A percentile compares a stretch with the other conserved stretches of the same genome.
Conservation (phyloP, 1,140 invertebrate species). For the Lerema accius region DNA sequence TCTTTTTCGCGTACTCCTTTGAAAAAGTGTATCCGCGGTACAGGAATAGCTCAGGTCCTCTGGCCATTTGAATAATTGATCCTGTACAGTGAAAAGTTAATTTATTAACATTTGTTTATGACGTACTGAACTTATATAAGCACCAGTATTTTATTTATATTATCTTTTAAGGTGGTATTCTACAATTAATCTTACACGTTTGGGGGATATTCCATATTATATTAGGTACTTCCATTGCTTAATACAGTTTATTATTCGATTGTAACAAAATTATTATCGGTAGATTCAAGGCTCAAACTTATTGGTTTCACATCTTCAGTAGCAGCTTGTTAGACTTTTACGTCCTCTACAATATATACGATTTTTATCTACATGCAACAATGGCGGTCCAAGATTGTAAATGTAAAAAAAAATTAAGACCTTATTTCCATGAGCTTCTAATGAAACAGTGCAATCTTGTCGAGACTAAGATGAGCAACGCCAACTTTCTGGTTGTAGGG, state of each 20-base stretch:
- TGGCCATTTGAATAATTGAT: neutral
- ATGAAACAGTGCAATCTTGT: neutral
- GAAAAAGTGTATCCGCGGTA: neutral
- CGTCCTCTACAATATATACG: neutral
- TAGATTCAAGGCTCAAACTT: no score
- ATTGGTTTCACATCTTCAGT: no score
- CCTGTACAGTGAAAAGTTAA: neutral
- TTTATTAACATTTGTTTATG: no score
- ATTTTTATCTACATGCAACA: neutral
- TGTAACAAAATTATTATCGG: no score
- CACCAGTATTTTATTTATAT: no score
- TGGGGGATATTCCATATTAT: no score
- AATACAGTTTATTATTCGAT: no score
- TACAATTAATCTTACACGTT: no score
- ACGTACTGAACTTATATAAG: no score
- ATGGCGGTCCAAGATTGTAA: neutral
- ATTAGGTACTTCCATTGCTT: no score
- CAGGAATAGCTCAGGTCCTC: neutral
- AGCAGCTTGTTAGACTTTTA: neutral
- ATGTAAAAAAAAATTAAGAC: neutral
- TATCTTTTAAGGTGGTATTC: no score
- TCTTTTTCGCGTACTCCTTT: neutral
- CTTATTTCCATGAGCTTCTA: neutral
- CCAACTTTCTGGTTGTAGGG: neutral
- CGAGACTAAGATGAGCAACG: neutral